Evolutionary conservation across 2,888 invertebrate genomes (phyloP).

Genomic region (Urechis unicinctus): DNA sequence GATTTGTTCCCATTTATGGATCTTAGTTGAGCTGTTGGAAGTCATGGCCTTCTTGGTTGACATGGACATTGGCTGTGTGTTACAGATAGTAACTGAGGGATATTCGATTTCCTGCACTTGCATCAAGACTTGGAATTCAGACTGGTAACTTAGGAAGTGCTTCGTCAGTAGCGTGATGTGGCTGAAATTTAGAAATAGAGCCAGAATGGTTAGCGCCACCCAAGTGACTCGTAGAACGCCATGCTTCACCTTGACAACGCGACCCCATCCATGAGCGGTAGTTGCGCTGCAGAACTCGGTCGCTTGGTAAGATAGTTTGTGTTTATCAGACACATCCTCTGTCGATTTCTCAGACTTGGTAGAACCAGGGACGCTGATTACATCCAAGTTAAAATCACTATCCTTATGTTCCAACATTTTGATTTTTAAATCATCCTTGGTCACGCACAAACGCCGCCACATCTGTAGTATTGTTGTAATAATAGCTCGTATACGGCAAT

Average conservation of each 20-base stretch:
- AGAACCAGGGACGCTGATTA: too few species aligned
- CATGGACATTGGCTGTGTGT: conserved; percentile 37
- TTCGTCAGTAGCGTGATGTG: conserved; percentile 3
- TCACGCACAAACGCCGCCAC: too few species aligned
- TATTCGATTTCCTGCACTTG: conserved; percentile 32
- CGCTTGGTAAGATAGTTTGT: too few species aligned
- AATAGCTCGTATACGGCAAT: too few species aligned
- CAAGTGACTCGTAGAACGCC: conserved; percentile 2
- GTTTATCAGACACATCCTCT: too few species aligned
- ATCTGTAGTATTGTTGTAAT: too few species aligned
- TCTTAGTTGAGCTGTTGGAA: conserved; percentile 1
- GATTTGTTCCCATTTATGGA: conserved; percentile 4
- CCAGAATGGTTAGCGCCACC: conserved; percentile 8
- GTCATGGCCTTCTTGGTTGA: conserved; percentile 26
- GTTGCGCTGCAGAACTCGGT: conserved; percentile 6
- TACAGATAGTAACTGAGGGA: conserved; percentile 40
- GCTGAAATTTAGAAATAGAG: background rate
- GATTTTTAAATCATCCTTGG: too few species aligned
- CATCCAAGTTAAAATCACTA: too few species aligned
- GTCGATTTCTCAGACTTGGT: too few species aligned
- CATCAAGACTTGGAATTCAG: conserved; percentile 4
- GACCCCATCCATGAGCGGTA: conserved; percentile 15
- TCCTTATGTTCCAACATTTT: too few species aligned
- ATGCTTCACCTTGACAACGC: conserved; percentile 1
- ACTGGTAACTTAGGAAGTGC: conserved; percentile 4